phyloP scores from a whole-genome alignment of 92 coral and sea anemone genomes.

The Parazoanthus swiftii region DNA sequence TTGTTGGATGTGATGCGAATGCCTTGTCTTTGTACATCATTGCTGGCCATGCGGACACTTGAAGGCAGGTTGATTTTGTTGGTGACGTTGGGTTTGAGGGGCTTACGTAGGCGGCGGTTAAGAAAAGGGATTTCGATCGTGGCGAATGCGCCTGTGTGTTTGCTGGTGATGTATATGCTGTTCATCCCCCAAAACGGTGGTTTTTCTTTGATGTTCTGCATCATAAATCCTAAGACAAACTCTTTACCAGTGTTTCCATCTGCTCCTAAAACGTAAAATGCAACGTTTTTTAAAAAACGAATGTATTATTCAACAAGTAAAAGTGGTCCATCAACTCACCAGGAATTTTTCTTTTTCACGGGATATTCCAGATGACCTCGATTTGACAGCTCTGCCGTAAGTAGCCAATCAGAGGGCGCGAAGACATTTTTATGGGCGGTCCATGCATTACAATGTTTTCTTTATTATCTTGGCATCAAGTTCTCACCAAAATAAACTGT shows the following conservation, averaged over 20 bases:
- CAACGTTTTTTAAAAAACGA: background rate
- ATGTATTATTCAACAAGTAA: too few relatives aligned
- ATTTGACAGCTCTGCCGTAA: too few relatives aligned
- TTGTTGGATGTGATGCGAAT: slow-evolving; percentile 55
- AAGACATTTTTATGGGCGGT: too few relatives aligned
- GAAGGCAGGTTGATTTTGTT: slow-evolving; percentile 54
- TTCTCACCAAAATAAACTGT: too few relatives aligned
- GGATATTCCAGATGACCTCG: too few relatives aligned
- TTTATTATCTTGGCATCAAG: too few relatives aligned
- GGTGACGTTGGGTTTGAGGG: slow-evolving; percentile 47
- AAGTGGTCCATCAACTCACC: too few relatives aligned
- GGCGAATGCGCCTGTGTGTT: slow-evolving; percentile 17
- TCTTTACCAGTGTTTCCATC: background rate
- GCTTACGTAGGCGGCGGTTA: slow-evolving; percentile 7
- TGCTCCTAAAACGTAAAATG: background rate
- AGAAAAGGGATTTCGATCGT: slow-evolving; percentile 47
- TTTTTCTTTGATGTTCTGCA: background rate
- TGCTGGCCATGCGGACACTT: slow-evolving; percentile 52
- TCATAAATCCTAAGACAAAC: slow-evolving; percentile 32
- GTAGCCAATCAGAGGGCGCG: too few relatives aligned
- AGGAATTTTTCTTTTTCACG: too few relatives aligned
- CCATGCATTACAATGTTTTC: too few relatives aligned
- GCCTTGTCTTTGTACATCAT: slow-evolving; percentile 51
- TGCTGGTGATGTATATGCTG: slow-evolving; percentile 47
- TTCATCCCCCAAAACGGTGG: background rate